Base-by-base conservation (phyloP, 2,797 vertebrate species). In the Hippopotamyrus pictus region DNA sequence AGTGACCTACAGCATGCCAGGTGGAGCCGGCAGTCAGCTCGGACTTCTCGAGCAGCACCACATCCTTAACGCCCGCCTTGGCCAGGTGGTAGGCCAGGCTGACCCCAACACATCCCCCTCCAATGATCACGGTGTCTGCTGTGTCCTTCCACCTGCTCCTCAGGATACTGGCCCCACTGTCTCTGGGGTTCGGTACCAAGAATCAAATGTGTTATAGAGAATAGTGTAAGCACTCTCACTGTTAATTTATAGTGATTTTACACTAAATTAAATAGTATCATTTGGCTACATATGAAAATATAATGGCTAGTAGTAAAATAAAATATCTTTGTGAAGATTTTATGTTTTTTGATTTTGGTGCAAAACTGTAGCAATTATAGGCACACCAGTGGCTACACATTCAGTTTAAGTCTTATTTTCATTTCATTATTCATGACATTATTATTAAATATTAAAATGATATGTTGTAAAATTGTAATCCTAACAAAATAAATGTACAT, bases 1-100 rank as follows among this genome's bases (percentile, higher is more conserved):
- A 54, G 29, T 57, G 29, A 94, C 97, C 91, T 97, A 99, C 99
- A 93, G 99, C 98, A 0, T 99, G 99, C 98, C 98, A 99, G 22
- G 99, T 99, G 91, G 98, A 99, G 89, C 98, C 99, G 82, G 98
- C 98, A 0, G 98, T 99, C 92, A 99, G 97, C 92, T 99, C 98
- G 0, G 98, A 97, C 93, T 99, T 99, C 95, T 99, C 98, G 92
- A 99, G 94, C 53, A 99, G 96, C 88, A 99, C 96, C 92, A 99
- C 97, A 44, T 99, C 97, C 91, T 97, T 98, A 97, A 98, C 95
- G 83, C 98, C 99, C 3, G 94, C 95, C 94, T 99, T 99, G 93
- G 98, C 97, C 93, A 99, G 95, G 92, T 99, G 99, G 92, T 99
- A 99, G 22, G 98, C 97, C 94, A 99, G 69, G 90, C 99, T 99